These are phyloP conservation scores for Dufourea novaeangliae DNA, from an alignment of 1,140 invertebrate species.

Conservation along the genomic window DNA sequence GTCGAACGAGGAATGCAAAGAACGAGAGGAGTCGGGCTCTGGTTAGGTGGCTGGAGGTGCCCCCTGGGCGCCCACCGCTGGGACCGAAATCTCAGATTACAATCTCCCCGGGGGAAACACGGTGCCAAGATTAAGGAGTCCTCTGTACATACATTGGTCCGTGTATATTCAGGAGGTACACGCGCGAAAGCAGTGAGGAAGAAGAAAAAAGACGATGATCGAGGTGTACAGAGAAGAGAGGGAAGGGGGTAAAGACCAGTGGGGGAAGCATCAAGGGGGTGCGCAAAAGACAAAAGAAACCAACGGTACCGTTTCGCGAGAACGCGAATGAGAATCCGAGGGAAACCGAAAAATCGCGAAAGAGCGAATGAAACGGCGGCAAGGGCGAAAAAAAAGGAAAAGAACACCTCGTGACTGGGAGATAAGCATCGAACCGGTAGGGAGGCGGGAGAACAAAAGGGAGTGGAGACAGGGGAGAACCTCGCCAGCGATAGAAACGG, in stretches of 20 bases:
- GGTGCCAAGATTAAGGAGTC: constrained; percentile 72
- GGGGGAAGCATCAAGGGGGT: constrained; percentile 2
- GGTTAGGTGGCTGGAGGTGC: constrained; percentile 52
- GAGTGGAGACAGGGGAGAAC: background rate
- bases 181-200: constrained; percentile 27
- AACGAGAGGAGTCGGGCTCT: constrained; percentile 19
- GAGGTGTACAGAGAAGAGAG: constrained; percentile 14
- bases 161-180: constrained; percentile 34
- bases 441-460: background rate
- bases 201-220: background rate
- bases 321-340: background rate
- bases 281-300: background rate
- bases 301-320: background rate
- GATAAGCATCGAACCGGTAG: constrained; percentile 28
- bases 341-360: background rate
- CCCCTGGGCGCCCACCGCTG: constrained; percentile 65
- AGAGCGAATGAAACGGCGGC: background rate
- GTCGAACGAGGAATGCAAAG: constrained; percentile 7
- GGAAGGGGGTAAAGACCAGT: background rate
- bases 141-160: constrained; percentile 39
- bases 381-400: constrained; percentile 14
- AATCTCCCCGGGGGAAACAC: constrained; percentile 68
- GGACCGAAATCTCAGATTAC: constrained; percentile 74
- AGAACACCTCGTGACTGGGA: constrained; percentile 6
- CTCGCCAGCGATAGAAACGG: constrained; percentile 9